These are phyloP conservation scores for Homalodisca vitripennis DNA, from an alignment of 1,140 invertebrate species.

Conservation along the genomic window DNA sequence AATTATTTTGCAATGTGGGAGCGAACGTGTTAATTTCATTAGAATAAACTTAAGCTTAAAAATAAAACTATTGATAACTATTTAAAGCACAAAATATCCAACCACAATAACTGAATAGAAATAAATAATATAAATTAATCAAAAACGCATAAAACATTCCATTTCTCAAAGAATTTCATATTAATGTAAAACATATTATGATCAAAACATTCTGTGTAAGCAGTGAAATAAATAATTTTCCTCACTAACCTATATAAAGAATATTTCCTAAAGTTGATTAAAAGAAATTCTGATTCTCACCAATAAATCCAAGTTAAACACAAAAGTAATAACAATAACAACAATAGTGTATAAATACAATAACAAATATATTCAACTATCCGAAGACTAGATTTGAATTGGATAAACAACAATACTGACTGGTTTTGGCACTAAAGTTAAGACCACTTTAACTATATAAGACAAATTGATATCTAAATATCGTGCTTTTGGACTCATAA, in stretches of 20 bases:
- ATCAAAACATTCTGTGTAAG: no score
- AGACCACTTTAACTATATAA: slow-evolving; percentile 20
- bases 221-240: no score
- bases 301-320: slow-evolving; percentile 16
- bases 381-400: slow-evolving; percentile 22
- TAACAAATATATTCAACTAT: background rate
- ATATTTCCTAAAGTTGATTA: background rate
- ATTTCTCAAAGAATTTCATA: background rate
- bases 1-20: no score
- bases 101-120: no score
- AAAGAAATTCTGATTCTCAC: background rate
- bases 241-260: no score
- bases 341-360: no score
- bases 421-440: slow-evolving; percentile 31
- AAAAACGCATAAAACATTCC: background rate
- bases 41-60: no score
- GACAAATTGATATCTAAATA: slow-evolving; percentile 9
- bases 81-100: no score
- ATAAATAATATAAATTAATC: no score
- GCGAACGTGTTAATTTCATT: no score
- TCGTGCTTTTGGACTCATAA: slow-evolving; percentile 4
- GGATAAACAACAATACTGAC: slow-evolving; percentile 7
- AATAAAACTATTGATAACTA: no score
- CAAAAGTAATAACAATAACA: no score
- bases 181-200: background rate